phyloP scores from a whole-genome alignment of 2,888 invertebrate species.

The Metellina segmentata region DNA sequence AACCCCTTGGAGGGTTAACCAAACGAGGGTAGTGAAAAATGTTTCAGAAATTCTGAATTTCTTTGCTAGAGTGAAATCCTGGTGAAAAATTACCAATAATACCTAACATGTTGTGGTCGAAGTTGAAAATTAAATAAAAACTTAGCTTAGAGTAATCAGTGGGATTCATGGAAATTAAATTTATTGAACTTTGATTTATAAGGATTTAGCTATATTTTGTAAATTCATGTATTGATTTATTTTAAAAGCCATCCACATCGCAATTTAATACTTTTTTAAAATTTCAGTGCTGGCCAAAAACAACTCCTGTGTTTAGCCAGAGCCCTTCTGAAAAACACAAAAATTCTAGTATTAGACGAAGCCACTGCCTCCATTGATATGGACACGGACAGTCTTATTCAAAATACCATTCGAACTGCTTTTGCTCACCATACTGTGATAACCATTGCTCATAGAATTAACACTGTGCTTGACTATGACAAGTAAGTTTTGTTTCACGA shows the following conservation, averaged over 20 bases:
- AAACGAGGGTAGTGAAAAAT: too few relatives aligned
- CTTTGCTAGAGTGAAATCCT: too few relatives aligned
- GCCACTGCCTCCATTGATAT: conserved; percentile 84
- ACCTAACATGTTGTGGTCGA: too few relatives aligned
- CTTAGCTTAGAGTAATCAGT: too few relatives aligned
- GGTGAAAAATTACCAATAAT: too few relatives aligned
- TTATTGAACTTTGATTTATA: too few relatives aligned
- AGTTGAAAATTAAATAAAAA: too few relatives aligned
- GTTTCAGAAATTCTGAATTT: too few relatives aligned
- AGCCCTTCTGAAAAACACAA: conserved; percentile 81
- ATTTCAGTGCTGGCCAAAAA: conserved; percentile 82
- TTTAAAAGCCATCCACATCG: background rate
- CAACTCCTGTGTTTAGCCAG: conserved; percentile 82
- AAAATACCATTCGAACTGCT: conserved; percentile 91
- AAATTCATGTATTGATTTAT: too few relatives aligned
- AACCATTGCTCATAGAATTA: conserved; percentile 95
- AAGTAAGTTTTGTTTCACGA: conserved; percentile 77
- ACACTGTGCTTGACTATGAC: conserved; percentile 94
- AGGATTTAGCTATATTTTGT: too few relatives aligned
- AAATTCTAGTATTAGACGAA: conserved; percentile 83
- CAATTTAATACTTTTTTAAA: background rate
- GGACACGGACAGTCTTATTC: conserved; percentile 83
- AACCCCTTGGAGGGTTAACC: too few relatives aligned
- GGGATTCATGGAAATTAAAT: too few relatives aligned
- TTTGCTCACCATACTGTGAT: conserved; percentile 93